Evolutionary conservation across 2,888 invertebrate genomes (phyloP), one percentile per base, ranked within the genome.

Genomic region (Folsomia candida): DNA sequence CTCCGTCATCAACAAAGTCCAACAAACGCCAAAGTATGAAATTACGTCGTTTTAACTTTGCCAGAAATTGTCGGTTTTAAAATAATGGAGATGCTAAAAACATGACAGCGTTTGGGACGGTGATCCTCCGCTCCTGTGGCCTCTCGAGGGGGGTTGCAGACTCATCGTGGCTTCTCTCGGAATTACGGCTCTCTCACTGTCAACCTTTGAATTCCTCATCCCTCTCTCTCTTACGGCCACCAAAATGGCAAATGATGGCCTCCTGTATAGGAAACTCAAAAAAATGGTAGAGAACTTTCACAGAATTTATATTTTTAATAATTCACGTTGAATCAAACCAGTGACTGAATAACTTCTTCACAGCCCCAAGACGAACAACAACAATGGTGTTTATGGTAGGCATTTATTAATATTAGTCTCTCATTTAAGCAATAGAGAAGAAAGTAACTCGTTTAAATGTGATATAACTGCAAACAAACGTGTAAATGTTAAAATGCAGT

Each of bases 181-280:
- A 37, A 76, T 79, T 20, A 72, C 79, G 14, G 78, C 78, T 2
- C 61, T 79, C 54, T 74, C 79, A 11, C 54, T 79, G 11, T 70
- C 78, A 11, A 79, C 79, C 2, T 78, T 79, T 58, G 79, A 79
- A 72, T 79, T 79, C 59, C 68, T 79, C n/a, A 76, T 79, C 22
- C 79, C 79, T 26, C 24, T 79, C 26, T 71, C 73, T 24, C 59
- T 67, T 9, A 63, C 70, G 9, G 77, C 77, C 11, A 79, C 79
- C 25, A 77, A 74, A 70, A 69, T 79, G 61, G 77, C 77, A 24
- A 76, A 76, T 68, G 78, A 78, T 60, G 79, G 79, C 14, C 71
- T 79, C 22, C 68, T 79, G n/a, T 79, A 79, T 68, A 72, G 79
- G 59, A 77, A 78, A 51, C 75, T 79, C n/a, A 74, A 77, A 51